Evolutionary conservation across 1,140 invertebrate genomes (phyloP), one percentile per base, ranked within the genome.

Genomic region (Drosophila yakuba): DNA sequence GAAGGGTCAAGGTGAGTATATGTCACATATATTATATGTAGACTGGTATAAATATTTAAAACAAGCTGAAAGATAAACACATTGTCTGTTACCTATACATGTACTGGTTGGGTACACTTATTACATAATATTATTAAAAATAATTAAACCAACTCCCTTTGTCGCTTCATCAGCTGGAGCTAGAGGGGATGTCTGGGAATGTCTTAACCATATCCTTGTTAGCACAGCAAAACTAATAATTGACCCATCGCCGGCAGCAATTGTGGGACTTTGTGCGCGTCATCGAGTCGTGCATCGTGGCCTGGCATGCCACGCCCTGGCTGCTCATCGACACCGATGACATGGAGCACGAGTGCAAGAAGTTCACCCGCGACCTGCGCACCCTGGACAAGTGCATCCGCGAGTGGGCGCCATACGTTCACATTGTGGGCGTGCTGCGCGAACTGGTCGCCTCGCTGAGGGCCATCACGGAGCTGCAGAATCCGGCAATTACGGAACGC

Each of bases 331-430:
- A 98, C 88, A 96, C 97, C 5, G 97, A 98, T 78, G 94, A 94
- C 66, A 97, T 98, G 95, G 97, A 98, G 92, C 95, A 97, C 80
- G 97, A 98, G 91, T 97, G 97, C 91, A 98, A 98, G 92, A 96
- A 96, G 90, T 96, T 97, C 90, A 94, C 95, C 7, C 97, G 96
- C 77, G 96, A 97, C 89, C 93, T 97, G 41, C 94, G 95, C 93
- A 94, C 93, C 6, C 93, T 98, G 79, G 97, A 98, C 91, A 98
- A 97, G 90, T 96, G 97, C 80, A 94, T 96, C 78, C 94, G 96
- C 75, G 92, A 93, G 14, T 98, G 97, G 97, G 94, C 96, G 74
- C 94, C 96, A 3, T 98, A 95, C 84, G 91, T 92, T 3, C 92
- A 94, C 56, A 92, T 96, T 28, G 96, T 97, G 83, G 93, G 93